These are phyloP conservation scores for Cherax quadricarinatus DNA, from an alignment of 1,140 invertebrate genomes.

Conservation along the genomic window DNA sequence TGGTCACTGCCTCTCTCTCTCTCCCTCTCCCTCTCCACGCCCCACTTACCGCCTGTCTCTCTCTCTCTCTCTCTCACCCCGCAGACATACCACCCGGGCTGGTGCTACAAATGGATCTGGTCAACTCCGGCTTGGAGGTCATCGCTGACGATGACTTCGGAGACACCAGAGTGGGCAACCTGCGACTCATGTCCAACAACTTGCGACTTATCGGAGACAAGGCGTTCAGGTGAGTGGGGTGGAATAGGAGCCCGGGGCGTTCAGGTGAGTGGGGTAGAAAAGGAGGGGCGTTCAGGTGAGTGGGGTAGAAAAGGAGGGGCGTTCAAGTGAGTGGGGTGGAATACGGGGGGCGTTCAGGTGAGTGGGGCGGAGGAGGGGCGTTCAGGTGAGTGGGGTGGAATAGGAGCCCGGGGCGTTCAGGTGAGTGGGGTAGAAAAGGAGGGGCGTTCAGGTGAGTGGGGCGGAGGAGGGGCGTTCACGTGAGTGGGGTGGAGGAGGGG, in stretches of 20 bases:
- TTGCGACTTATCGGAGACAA: constrained; percentile 78
- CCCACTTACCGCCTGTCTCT: too few species aligned
- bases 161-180: constrained; percentile 77
- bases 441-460: too few species aligned
- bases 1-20: too few species aligned
- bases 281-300: neutral
- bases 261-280: neutral
- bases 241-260: neutral
- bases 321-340: neutral
- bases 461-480: too few species aligned
- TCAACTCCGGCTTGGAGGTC: constrained; percentile 79
- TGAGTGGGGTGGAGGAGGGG: too few species aligned
- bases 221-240: constrained; percentile 78
- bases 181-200: constrained; percentile 79
- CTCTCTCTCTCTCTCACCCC: constrained; percentile 66
- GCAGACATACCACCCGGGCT: constrained; percentile 79
- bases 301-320: neutral
- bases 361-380: too few species aligned
- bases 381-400: too few species aligned
- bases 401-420: too few species aligned
- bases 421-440: too few species aligned
- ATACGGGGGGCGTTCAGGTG: too few species aligned
- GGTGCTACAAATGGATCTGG: constrained; percentile 80
- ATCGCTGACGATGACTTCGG: constrained; percentile 79
- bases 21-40: too few species aligned